Evolutionary conservation across 92 coral and sea anemone genomes (phyloP), one percentile per base, ranked within the genome.

Genomic region (Porites lobata): DNA sequence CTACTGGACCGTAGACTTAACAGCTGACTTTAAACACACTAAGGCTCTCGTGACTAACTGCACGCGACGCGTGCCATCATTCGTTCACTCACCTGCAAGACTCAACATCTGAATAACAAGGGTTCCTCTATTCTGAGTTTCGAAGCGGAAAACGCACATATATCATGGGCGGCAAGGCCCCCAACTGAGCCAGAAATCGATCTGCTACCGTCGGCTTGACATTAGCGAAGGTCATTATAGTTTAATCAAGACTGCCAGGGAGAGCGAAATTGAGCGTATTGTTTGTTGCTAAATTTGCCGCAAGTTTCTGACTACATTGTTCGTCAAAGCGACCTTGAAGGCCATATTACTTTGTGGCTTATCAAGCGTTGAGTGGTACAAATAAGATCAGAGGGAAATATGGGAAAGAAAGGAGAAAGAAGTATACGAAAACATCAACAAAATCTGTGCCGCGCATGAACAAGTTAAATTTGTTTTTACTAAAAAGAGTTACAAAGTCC

Each of bases 211-310:
- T 54, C 21, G 17, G 50, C 13, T 7, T 10, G 5, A 11, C 20
- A 76, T 38, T 57, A 17, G 56, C 57, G 56, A 69, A 62, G 69
- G 56, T 77, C 47, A 61, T 77, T 77, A 73, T 14, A 50, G 8
- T 17, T 73, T 61, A 61, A 17, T 68, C 38, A 53, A 57, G 18
- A 24, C n/a, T 26, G 56, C 18, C 69, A 38, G 56, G 69, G 69
- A 59, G 81, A 32, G 61, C 69, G 57, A 17, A 77, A 12, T 12
- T 38, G 20, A 14, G 17, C 18, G 81, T 77, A 18, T 15, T 61
- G 32, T 77, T 26, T 13, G 69, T 24, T 61, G 7, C 26, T 77
- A 77, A 77, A 77, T 43, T 17, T 38, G 47, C 47, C 7, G 47
- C 47, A 38, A 3, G 6, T 38, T 38, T 38, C 47, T 38, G 47